Evolutionary conservation across 2,888 invertebrate species (phyloP), one percentile per base, ranked within the genome.

Genomic region (Brenthis hecate): DNA sequence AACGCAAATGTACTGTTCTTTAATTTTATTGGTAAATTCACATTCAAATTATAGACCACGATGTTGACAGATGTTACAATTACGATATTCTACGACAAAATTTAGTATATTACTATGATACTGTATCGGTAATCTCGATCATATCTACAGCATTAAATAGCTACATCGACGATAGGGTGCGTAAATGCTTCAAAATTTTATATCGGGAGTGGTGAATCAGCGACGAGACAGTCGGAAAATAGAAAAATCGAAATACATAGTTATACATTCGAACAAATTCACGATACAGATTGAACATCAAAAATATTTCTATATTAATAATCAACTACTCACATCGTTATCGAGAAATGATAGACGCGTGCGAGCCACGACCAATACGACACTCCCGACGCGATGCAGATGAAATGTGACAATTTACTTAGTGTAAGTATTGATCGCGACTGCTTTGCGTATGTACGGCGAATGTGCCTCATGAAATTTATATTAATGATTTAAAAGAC

Each of bases 31-130:
- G 91, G 91, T 92, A 92, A 91, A 91, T 91, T 91, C 91, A 92
- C 92, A 92, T 92, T 92, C 89, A 92, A 92, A 91, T 91, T 85
- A 92, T 88, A 91, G 88, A 92, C 86, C 91, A 91, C 85, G 87
- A 91, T 85, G 89, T 88, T 89, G 91, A 90, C 84, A 87, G 89
- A 84, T 90, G 85, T 87, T 88, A 88, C 82, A 87, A 75, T 84
- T 87, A 81, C 84, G 87, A 85, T 85, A 84, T 82, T 84, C 91
- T 92, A 92, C 89, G 89, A 91, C 82, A 89, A 86, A 87, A 88
- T 89, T 91, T 90, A 83, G 86, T 77, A 78, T 75, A 84, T 84
- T 81, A 86, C 88, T 90, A 89, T 86, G 87, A 91, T 89, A 89
- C 89, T 90, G 91, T 88, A 89, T 87, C 89, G 89, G 88, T 89